Evolutionary conservation across 2,888 invertebrate genomes (phyloP).

Genomic region (Margaritifera margaritifera): DNA sequence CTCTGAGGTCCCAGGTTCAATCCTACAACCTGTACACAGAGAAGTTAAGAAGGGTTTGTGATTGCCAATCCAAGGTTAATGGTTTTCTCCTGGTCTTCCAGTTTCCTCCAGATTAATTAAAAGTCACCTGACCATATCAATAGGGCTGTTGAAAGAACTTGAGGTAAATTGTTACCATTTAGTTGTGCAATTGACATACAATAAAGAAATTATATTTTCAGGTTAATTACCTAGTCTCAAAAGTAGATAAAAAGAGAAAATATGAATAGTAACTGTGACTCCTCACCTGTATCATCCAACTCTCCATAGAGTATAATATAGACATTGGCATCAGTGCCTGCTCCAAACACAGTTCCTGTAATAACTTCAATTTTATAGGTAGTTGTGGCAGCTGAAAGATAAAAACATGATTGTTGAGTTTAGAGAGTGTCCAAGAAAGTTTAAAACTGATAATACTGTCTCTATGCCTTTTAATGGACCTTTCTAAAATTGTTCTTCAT

Average conservation of each 20-base stretch:
- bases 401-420: conserved; percentile 9
- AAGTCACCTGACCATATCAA: too few relatives aligned
- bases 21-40: too few relatives aligned
- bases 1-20: too few relatives aligned
- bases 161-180: too few relatives aligned
- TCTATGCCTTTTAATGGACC: neutral
- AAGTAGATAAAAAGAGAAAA: neutral
- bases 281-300: conserved; percentile 69
- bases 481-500: neutral
- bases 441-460: neutral
- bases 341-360: conserved; percentile 69
- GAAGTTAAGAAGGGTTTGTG: too few relatives aligned
- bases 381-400: conserved; percentile 67
- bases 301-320: conserved; percentile 69
- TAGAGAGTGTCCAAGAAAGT: neutral
- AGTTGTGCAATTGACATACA: too few relatives aligned
- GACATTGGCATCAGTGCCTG: conserved; percentile 73
- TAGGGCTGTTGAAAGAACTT: too few relatives aligned
- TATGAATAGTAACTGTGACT: neutral
- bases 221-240: too few relatives aligned
- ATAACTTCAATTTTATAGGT: conserved; percentile 71
- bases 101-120: too few relatives aligned
- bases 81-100: too few relatives aligned
- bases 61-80: too few relatives aligned
- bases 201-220: too few relatives aligned